Evolutionary conservation across 2,797 vertebrate species (phyloP).

Genomic region (Acomys russatus): DNA sequence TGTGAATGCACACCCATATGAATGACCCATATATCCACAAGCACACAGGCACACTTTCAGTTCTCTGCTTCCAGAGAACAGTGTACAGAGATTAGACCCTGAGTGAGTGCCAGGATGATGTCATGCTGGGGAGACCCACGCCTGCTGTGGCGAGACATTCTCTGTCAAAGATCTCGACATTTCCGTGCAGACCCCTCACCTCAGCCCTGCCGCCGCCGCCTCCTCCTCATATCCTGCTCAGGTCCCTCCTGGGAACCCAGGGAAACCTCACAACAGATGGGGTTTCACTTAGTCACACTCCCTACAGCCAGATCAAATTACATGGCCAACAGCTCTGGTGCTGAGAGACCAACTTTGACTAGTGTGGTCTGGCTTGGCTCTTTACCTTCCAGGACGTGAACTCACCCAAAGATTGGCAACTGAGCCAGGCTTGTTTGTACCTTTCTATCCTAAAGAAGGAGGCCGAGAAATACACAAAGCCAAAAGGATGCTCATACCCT

Average conservation of each 20-base stretch:
- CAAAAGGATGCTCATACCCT: not conserved
- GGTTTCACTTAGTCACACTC: slow-evolving; percentile 88
- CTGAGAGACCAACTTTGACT: slow-evolving; percentile 50
- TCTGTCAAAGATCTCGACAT: slow-evolving; percentile 74
- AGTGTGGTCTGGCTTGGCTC: slow-evolving; percentile 19
- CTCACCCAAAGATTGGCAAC: not conserved
- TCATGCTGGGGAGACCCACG: slow-evolving; percentile 78
- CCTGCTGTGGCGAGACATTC: slow-evolving; percentile 74
- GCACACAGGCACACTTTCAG: not conserved
- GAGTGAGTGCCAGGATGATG: slow-evolving; percentile 65
- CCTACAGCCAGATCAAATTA: slow-evolving; percentile 84
- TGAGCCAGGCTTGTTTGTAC: not conserved
- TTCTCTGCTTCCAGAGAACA: not conserved
- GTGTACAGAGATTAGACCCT: not conserved
- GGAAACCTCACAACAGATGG: slow-evolving; percentile 89
- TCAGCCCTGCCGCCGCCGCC: slow-evolving; percentile 77
- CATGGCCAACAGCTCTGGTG: slow-evolving; percentile 84
- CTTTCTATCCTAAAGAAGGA: not conserved
- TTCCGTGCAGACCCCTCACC: slow-evolving; percentile 85
- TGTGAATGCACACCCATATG: not conserved
- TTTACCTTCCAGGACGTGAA: slow-evolving; percentile 38
- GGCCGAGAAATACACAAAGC: not conserved
- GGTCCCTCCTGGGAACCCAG: slow-evolving; percentile 83
- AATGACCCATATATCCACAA: no score
- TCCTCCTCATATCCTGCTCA: slow-evolving; percentile 88